Base-by-base conservation (phyloP, 2,888 invertebrate genomes). In the Octonoba sinensis region DNA sequence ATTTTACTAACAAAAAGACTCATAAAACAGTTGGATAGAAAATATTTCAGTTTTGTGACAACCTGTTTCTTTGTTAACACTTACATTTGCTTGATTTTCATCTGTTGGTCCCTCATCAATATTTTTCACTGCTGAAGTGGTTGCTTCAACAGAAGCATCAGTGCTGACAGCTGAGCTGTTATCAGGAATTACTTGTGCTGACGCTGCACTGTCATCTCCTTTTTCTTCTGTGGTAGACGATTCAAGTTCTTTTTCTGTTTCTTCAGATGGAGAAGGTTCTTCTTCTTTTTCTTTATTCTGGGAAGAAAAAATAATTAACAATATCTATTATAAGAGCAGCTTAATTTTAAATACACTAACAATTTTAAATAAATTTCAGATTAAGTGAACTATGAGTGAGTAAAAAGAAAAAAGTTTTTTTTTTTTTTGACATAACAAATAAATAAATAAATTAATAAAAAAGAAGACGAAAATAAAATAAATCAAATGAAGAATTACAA, bases 261-360 rank as follows among this genome's bases (percentile, higher is more conserved):
- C 20, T 18, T 15, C 59, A 59, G n/a, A 18, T 20, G 3, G 22
- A 59, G 36, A 1, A 59, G 59, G 65, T 78, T 59, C 60, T 46
- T 44, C 24, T 15, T 36, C 59, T 47, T 62, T 51, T 36, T 24
- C 72, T 20, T 65, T 60, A 54, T 1, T 54, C 54, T 54, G 54
- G 18, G 18, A 16, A 54, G 8, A 6, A 36, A n/a, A 36, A 36
- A 36, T 36, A 11, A 36, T 11, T 8, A 36, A 36, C 4, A 36
- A 36, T 36, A 36, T 36, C 8, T 8, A 36, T 8, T 27, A 27
- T 6, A 3, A 27, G 27, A n/a, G n/a, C n/a, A n/a, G n/a, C n/a
- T n/a, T n/a, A n/a, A n/a, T n/a, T n/a, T n/a, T n/a, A n/a, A n/a
- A n/a, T n/a, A n/a, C n/a, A n/a, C n/a, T n/a, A n/a, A n/a, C n/a